Conservation (phyloP, 2,797 vertebrate genomes). For the Cuniculus paca region DNA sequence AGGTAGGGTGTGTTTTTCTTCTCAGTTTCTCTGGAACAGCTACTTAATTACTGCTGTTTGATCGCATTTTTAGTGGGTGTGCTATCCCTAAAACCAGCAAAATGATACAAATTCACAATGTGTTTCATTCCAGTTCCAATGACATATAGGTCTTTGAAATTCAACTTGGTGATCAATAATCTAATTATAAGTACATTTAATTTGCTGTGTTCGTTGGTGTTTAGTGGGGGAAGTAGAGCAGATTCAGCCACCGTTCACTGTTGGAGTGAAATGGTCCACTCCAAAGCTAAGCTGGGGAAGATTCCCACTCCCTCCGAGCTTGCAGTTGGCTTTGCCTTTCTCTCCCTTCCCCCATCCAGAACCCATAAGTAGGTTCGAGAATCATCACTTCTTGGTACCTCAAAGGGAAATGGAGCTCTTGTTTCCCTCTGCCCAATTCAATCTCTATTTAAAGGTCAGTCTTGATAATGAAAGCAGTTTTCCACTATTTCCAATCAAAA, state of each 20-base stretch:
- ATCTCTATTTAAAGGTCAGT: conserved; percentile 16
- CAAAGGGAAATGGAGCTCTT: not conserved
- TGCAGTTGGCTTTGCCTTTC: not conserved
- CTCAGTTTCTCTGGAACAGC: not conserved
- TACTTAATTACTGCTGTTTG: not conserved
- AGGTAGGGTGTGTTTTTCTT: not conserved
- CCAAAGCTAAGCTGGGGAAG: not conserved
- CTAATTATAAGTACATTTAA: not conserved
- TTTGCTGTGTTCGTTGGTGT: not conserved
- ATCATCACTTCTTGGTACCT: not conserved
- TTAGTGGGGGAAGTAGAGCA: not conserved
- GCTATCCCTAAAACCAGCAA: not conserved
- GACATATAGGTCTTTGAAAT: not conserved
- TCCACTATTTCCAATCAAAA: not conserved
- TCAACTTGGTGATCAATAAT: not conserved
- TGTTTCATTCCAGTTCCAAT: not conserved
- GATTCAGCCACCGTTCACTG: not conserved
- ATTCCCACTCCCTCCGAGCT: not conserved
- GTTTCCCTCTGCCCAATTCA: not conserved
- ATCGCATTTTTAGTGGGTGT: not conserved
- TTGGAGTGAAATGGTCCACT: not conserved
- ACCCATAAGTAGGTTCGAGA: not conserved
- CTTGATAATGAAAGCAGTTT: not conserved
- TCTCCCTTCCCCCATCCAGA: not conserved
- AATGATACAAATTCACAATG: not conserved